Conservation (phyloP, 2,797 vertebrate genomes). For the Molossus alvarezi region DNA sequence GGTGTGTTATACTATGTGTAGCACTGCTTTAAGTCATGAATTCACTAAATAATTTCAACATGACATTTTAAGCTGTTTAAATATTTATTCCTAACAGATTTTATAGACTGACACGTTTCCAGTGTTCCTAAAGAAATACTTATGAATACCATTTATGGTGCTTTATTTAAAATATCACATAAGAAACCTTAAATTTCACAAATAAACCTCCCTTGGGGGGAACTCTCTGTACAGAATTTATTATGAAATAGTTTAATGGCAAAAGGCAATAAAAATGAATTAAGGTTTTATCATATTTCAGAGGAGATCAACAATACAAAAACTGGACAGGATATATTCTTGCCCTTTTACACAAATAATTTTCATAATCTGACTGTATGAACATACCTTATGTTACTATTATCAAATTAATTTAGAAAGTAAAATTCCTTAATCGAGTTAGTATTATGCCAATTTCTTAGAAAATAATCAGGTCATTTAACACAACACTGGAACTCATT, state of each 20-base stretch:
- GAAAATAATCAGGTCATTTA: conserved; percentile 75
- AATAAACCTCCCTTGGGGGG: conserved; percentile 39
- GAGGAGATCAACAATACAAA: conserved; percentile 71
- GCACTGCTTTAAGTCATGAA: conserved; percentile 70
- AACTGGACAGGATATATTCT: conserved; percentile 76
- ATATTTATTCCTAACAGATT: conserved; percentile 74
- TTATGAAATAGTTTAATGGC: conserved; percentile 70
- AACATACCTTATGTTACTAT: conserved; percentile 74
- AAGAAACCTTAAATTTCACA: conserved; percentile 74
- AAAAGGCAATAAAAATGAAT: conserved; percentile 79
- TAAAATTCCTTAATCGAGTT: conserved; percentile 77
- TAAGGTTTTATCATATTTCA: conserved; percentile 78
- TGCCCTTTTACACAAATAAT: conserved; percentile 70
- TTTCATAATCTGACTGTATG: conserved; percentile 62
- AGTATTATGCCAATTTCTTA: conserved; percentile 76
- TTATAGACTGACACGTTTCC: conserved; percentile 72
- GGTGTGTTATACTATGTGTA: not conserved
- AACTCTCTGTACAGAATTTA: conserved; percentile 59
- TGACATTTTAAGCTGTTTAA: conserved; percentile 73
- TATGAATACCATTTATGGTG: conserved; percentile 61
- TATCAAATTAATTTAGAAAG: conserved; percentile 81
- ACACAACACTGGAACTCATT: not conserved
- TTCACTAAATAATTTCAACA: conserved; percentile 51
- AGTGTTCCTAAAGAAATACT: conserved; percentile 76
- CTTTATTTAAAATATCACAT: conserved; percentile 77